These are phyloP conservation scores for Saccopteryx leptura DNA, from an alignment of 2,113 vertebrate genomes.

Conservation along the genomic window DNA sequence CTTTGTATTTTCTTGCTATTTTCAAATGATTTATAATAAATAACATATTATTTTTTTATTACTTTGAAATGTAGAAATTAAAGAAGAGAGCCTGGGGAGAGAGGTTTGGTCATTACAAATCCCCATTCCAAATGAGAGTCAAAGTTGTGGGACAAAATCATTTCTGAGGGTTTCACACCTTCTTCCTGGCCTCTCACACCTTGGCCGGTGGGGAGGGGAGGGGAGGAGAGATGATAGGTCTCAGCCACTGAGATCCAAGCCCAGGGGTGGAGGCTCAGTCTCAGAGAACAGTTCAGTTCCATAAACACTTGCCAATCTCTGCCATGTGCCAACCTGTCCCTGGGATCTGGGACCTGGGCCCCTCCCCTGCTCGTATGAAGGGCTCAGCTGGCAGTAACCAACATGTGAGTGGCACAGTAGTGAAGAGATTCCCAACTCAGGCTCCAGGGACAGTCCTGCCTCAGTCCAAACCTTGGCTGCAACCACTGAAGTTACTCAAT, in stretches of 20 bases:
- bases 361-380: background rate
- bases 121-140: background rate
- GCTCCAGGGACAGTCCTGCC: background rate
- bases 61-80: background rate
- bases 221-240: background rate
- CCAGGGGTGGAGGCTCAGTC: background rate
- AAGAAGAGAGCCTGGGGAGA: background rate
- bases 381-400: rapidly evolving
- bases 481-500: background rate
- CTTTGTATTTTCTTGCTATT: constrained; percentile 47
- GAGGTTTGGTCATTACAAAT: background rate
- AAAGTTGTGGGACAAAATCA: background rate
- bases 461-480: background rate
- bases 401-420: rapidly evolving
- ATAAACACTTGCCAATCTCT: background rate
- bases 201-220: background rate
- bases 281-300: background rate
- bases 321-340: background rate
- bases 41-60: background rate
- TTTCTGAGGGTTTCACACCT: background rate
- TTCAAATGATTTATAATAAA: constrained; percentile 16
- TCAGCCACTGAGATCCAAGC: background rate
- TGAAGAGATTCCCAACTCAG: background rate
- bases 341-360: background rate
- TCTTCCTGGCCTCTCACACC: background rate